phyloP scores from a whole-genome alignment of 92 coral and sea anemone genomes.

The Parazoanthus swiftii region DNA sequence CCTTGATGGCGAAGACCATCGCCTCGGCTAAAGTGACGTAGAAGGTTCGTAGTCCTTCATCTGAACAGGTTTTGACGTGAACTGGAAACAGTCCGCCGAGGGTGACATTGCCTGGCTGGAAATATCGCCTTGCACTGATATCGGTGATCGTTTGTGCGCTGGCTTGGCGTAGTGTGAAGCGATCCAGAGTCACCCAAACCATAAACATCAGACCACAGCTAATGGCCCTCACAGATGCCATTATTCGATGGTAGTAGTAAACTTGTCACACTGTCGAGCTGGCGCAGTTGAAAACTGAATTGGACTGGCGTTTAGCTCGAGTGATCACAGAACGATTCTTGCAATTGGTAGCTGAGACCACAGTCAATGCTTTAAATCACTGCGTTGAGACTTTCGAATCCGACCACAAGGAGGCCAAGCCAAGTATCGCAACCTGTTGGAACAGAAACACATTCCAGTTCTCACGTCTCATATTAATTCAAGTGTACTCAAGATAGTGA shows the following conservation, averaged over 20 bases:
- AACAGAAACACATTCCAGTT: too few relatives aligned
- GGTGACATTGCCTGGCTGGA: slow-evolving; percentile 68
- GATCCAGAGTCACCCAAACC: not conserved
- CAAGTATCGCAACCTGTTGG: too few relatives aligned
- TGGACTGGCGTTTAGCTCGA: not conserved
- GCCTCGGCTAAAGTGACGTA: slow-evolving; percentile 85
- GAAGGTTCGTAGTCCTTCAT: slow-evolving; percentile 50
- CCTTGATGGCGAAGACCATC: slow-evolving; percentile 83
- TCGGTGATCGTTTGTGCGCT: slow-evolving; percentile 31
- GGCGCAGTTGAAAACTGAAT: not conserved
- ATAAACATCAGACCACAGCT: not conserved
- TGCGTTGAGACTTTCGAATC: not conserved
- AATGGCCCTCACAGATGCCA: not conserved
- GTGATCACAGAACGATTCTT: not conserved
- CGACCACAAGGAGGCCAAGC: too few relatives aligned
- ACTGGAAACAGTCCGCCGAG: slow-evolving; percentile 91
- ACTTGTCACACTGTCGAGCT: not conserved
- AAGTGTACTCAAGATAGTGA: too few relatives aligned
- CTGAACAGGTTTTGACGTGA: slow-evolving; percentile 56
- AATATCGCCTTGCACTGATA: slow-evolving; percentile 37
- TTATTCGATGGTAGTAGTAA: not conserved
- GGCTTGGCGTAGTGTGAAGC: not conserved
- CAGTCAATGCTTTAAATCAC: not conserved
- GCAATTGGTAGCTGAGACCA: not conserved
- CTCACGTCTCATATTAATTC: too few relatives aligned